Evolutionary conservation across 2,113 vertebrate species (phyloP).

Genomic region (Andinoacara biseriatus): DNA sequence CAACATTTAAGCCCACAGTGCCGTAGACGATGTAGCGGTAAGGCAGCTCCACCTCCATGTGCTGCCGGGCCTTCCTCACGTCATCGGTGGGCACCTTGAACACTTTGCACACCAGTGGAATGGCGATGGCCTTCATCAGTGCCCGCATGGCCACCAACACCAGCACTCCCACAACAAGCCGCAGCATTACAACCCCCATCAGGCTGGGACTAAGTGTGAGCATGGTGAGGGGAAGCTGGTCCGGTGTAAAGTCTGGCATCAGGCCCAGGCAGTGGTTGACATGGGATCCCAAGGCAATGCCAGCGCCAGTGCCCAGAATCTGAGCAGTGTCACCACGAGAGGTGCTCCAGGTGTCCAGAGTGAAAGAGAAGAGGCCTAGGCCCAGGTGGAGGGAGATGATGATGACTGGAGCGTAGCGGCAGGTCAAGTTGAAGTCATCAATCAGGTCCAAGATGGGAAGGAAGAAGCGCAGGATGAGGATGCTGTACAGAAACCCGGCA

Average conservation of each 20-base stretch:
- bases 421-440: constrained; percentile 89
- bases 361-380: constrained; percentile 94
- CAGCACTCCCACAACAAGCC: constrained; percentile 84
- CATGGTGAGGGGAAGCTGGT: constrained; percentile 80
- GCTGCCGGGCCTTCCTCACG: constrained; percentile 87
- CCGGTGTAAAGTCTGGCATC: constrained; percentile 79
- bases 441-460: constrained; percentile 87
- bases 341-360: constrained; percentile 96
- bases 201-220: constrained; percentile 77
- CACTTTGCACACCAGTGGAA: constrained; percentile 87
- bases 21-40: constrained; percentile 95
- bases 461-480: constrained; percentile 89
- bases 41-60: constrained; percentile 95
- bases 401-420: constrained; percentile 85
- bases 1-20: constrained; percentile 87
- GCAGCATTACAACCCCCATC: constrained; percentile 78
- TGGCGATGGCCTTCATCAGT: constrained; percentile 89
- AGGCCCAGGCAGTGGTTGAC: constrained; percentile 83
- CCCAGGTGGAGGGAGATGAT: constrained; percentile 89
- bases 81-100: constrained; percentile 78
- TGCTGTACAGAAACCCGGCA: constrained; percentile 88
- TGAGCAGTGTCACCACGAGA: constrained; percentile 94
- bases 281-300: constrained; percentile 90
- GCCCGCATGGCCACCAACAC: constrained; percentile 83
- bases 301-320: constrained; percentile 92